Evolutionary conservation across 1,140 invertebrate genomes (phyloP), one percentile per base, ranked within the genome.

Genomic region (Acromyrmex echinatior): DNA sequence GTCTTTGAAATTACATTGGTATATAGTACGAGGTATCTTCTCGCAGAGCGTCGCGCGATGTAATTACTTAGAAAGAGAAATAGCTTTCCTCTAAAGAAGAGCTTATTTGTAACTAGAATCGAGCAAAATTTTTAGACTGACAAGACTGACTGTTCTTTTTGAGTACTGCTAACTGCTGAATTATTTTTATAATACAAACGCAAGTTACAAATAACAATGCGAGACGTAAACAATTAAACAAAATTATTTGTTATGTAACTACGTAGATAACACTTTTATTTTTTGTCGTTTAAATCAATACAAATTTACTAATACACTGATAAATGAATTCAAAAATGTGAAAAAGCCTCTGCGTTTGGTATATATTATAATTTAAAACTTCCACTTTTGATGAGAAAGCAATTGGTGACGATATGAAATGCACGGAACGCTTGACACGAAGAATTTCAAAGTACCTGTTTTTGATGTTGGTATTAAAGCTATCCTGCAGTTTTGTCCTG

Each of bases 11-110:
- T 84, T 84, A 74, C 28, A 51, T 62, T 31, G 25, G 4, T 21
- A 53, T 35, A 9, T 35, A 9, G n/a, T 60, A 74, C 71, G 39
- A 82, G 58, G 71, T 49, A 45, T 74, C 56, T 74, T 76, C 4
- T 73, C 25, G 6, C 25, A 31, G 58, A n/a, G 39, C 21, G 28
- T 70, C 51, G 18, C 39, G 39, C 45, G 25, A 62, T 74, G 25
- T 73, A 82, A 82, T 82, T 82, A 82, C 56, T 49, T 53, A 45
- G 21, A 49, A 35, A 60, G 58, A 74, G 56, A 51, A 84, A 62
- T 82, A 31, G 39, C 56, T 84, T 82, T 63, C 7, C 70, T 84
- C 74, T 62, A 51, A 14, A 28, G 21, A 74, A 39, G 7, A 84
- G 35, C 18, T 84, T 84, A 62, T 82, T 62, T 60, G 58, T 84